Base-by-base conservation (phyloP, 2,888 invertebrate species). In the Heteropelma amictum region DNA sequence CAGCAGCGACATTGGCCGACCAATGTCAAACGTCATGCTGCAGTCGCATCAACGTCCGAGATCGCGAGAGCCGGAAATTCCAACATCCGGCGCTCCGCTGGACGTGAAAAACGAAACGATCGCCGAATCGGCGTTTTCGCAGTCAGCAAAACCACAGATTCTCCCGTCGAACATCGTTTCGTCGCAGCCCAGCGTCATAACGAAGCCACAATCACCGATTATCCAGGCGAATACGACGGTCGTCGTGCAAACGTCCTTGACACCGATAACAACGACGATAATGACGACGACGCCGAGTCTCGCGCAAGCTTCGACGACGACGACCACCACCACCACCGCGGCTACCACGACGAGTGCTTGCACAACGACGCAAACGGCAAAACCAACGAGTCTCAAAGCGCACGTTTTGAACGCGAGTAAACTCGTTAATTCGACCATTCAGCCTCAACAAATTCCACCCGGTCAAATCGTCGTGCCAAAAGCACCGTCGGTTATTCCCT, bases 341-440 rank as follows among this genome's bases (percentile, higher is more conserved):
- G 0, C 30, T 1, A 3, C 30, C 6, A 14, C 38, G 8, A 14
- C 1, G 5, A 14, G 8, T 17, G 72, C 82, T 1, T 72, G 74
- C 23, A 80, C 81, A 30, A 45, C 80, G 4, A 40, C 80, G 0
- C 83, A 81, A 40, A 51, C 74, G 19, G 47, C 84, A 0, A 89
- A 89, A 73, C 91, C 92, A 0, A 93, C 92, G 17, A 92, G 92
- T 3, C 86, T 93, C 1, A 93, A 93, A 81, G 93, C 93, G 1
- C 93, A 93, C 76, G 93, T 93, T 2, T 83, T 93, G 17, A 92
- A 92, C 61, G 88, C 88, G 2, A 88, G 85, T 42, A 88, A 88
- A 77, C 77, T 86, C 12, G 84, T 75, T 1, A 83, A 80, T 35
- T 82, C 82, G 4, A 64, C 80, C 19, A 67, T 81, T 2, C 83